phyloP scores from a whole-genome alignment of 2,888 invertebrate genomes.

The Prosopocoilus inquinatus region DNA sequence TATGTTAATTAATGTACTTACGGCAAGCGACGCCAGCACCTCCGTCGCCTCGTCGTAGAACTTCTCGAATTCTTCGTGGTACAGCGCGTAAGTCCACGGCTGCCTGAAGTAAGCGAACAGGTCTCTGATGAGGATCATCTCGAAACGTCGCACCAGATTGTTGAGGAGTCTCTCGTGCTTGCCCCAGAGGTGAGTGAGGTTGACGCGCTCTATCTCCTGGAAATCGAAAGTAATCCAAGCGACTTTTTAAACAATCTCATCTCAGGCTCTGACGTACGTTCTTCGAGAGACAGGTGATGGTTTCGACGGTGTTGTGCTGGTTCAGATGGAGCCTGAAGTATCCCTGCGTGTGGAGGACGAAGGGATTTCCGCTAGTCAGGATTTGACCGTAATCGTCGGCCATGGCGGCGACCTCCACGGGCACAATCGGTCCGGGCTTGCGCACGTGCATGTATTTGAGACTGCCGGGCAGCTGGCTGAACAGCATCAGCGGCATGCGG shows the following conservation, averaged over 20 bases:
- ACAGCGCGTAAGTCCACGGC: conserved; percentile 66
- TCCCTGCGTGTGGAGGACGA: conserved; percentile 46
- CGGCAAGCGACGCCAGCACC: conserved; percentile 24
- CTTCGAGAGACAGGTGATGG: conserved; percentile 60
- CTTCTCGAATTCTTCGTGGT: conserved; percentile 59
- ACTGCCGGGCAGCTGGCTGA: conserved; percentile 60
- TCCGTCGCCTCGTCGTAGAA: conserved; percentile 46
- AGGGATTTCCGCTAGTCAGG: conserved; percentile 56
- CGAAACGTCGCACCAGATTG: conserved; percentile 61
- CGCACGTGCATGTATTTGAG: conserved; percentile 60
- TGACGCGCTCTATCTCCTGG: conserved; percentile 14
- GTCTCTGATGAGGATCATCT: conserved; percentile 62
- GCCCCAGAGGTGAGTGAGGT: conserved; percentile 57
- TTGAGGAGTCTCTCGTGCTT: conserved; percentile 72
- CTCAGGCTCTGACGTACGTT: neutral
- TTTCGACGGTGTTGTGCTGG: conserved; percentile 55
- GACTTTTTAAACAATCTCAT: too few species aligned
- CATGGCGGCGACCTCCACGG: conserved; percentile 53
- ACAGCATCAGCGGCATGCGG: conserved; percentile 44
- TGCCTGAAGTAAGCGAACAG: conserved; percentile 65
- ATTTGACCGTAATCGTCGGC: conserved; percentile 52
- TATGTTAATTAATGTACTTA: conserved; percentile 3
- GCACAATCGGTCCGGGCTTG: conserved; percentile 57
- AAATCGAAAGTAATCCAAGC: neutral
- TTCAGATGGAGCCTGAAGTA: conserved; percentile 64